phyloP scores from a whole-genome alignment of 2,888 invertebrate species.

The Elysia crispata region DNA sequence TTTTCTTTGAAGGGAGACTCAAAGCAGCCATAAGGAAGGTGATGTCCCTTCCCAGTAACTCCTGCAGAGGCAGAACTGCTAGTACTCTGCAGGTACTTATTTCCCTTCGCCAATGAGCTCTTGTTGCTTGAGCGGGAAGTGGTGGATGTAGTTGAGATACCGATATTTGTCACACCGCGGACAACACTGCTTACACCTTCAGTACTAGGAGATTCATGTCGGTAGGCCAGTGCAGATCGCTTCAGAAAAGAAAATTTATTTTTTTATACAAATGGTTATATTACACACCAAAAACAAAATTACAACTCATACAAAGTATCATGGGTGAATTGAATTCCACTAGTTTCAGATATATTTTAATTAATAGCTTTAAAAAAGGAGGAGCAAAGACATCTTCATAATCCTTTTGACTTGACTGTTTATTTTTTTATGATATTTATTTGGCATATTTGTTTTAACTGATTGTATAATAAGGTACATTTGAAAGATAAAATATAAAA shows the following conservation, averaged over 20 bases:
- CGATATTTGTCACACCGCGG: slow-evolving; percentile 80
- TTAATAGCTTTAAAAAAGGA: too few species aligned
- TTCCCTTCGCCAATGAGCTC: slow-evolving; percentile 85
- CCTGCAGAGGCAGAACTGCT: slow-evolving; percentile 74
- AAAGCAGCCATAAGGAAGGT: slow-evolving; percentile 65
- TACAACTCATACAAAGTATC: too few species aligned
- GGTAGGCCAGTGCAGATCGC: slow-evolving; percentile 90
- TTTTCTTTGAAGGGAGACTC: slow-evolving; percentile 62
- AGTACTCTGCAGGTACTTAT: slow-evolving; percentile 72
- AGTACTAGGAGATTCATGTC: slow-evolving; percentile 78
- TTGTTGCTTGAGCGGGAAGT: slow-evolving; percentile 93
- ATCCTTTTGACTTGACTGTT: too few species aligned
- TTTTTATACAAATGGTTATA: background rate
- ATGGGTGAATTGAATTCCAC: too few species aligned
- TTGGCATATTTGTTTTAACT: too few species aligned
- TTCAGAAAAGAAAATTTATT: background rate
- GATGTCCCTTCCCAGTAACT: slow-evolving; percentile 57
- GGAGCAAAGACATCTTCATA: too few species aligned
- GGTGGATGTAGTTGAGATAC: slow-evolving; percentile 95
- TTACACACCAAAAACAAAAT: too few species aligned
- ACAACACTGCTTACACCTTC: slow-evolving; percentile 68
- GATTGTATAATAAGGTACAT: too few species aligned
- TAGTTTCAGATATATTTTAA: too few species aligned
- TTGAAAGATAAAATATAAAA: too few species aligned
- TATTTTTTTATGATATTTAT: too few species aligned